Percentiles rank a stretch among this genome's conserved stretches.
Evolutionary conservation across 2,797 vertebrate genomes (phyloP).

Genomic region (Babyrousa celebensis): DNA sequence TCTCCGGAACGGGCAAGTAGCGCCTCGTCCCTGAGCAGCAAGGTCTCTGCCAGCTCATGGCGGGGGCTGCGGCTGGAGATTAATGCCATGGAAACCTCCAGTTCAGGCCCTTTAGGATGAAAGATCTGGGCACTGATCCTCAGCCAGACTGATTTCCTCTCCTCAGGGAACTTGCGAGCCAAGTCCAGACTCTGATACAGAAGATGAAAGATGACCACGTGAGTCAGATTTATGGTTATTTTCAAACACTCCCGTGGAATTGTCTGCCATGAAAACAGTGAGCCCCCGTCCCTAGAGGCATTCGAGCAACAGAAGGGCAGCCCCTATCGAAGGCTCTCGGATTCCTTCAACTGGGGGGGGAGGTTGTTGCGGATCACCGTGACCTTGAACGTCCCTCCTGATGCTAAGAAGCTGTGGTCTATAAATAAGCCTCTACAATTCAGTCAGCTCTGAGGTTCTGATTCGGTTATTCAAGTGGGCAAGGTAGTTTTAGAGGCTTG

Average conservation of each 20-base stretch:
- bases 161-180: slow-evolving; percentile 92
- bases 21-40: background rate
- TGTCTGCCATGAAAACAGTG: background rate
- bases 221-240: slow-evolving; percentile 77
- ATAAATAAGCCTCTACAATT: slow-evolving; percentile 66
- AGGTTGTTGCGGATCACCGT: background rate
- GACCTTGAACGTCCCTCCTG: slow-evolving; percentile 23
- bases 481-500: background rate
- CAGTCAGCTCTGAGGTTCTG: slow-evolving; percentile 30
- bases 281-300: background rate
- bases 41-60: background rate
- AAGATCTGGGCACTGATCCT: background rate
- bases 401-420: slow-evolving; percentile 4
- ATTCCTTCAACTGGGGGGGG: background rate
- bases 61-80: background rate
- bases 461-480: background rate
- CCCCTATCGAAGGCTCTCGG: background rate
- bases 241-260: slow-evolving; percentile 7
- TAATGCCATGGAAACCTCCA: background rate
- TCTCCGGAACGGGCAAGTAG: background rate
- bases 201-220: slow-evolving; percentile 95
- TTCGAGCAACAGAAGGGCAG: background rate
- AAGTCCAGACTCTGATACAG: slow-evolving; percentile 92
- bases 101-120: background rate
- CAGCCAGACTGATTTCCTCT: slow-evolving; percentile 65